Conservation (phyloP, 2,888 invertebrate genomes). For the Philonicus albiceps region DNA sequence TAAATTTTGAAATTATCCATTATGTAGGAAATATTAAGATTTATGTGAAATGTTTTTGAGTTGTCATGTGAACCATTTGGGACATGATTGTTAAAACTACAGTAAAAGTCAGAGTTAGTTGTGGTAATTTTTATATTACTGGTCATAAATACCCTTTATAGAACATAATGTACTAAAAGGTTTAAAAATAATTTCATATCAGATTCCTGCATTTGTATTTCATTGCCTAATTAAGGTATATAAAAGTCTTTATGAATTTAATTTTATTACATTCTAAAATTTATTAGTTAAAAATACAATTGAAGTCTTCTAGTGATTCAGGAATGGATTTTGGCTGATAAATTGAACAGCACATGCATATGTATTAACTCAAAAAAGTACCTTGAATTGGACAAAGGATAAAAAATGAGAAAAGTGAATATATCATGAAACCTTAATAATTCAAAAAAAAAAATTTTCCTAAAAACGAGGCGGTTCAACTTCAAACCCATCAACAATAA, state of each 20-base stretch:
- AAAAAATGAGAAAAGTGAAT: neutral
- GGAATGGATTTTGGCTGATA: neutral
- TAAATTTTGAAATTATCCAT: neutral
- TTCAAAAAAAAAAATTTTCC: neutral
- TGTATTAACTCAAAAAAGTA: neutral
- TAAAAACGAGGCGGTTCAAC: neutral
- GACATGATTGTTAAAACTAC: neutral
- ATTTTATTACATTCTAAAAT: too few relatives aligned
- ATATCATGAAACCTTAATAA: neutral
- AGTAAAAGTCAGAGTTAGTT: neutral
- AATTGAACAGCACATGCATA: neutral
- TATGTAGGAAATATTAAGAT: neutral
- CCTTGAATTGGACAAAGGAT: neutral
- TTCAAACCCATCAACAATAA: neutral
- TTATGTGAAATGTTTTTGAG: neutral
- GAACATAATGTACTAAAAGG: neutral
- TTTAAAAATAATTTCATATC: neutral
- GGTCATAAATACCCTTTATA: neutral
- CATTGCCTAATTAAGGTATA: neutral
- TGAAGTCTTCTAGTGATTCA: neutral
- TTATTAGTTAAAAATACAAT: neutral
- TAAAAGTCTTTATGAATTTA: neutral
- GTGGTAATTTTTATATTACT: neutral
- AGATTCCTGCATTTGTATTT: neutral
- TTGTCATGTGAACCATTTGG: neutral